Percentiles rank a stretch among this genome's conserved stretches.
Conservation (phyloP, 2,113 vertebrate species). For the Labeo rohita region DNA sequence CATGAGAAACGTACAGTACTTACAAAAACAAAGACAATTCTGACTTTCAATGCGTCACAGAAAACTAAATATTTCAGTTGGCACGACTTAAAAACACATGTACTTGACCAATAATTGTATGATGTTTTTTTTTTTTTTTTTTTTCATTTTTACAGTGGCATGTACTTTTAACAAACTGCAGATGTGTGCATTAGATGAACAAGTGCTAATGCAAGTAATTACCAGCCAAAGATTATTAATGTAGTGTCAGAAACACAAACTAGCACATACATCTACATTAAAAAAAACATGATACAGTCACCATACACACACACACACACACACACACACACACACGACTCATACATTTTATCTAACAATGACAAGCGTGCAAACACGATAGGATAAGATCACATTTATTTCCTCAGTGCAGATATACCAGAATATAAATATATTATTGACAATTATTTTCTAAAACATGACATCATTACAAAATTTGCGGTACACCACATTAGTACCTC, state of each 20-base stretch:
- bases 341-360: not conserved
- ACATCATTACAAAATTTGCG: slow-evolving; percentile 56
- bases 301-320: not conserved
- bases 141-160: not conserved
- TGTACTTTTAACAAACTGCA: not conserved
- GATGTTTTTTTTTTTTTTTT: not conserved
- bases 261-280: slow-evolving; percentile 14
- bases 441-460: slow-evolving; percentile 54
- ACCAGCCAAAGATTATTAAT: not conserved
- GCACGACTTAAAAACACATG: not conserved
- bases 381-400: slow-evolving; percentile 72
- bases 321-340: not conserved
- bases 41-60: slow-evolving; percentile 2
- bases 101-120: not conserved
- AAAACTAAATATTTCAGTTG: slow-evolving; percentile 8
- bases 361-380: slow-evolving; percentile 27
- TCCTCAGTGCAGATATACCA: slow-evolving; percentile 68
- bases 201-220: not conserved
- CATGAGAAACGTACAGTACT: slow-evolving; percentile 9
- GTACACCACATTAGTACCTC: slow-evolving; percentile 56
- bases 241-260: not conserved
- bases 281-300: slow-evolving; percentile 12
- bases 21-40: slow-evolving; percentile 7
- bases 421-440: slow-evolving; percentile 64
- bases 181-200: not conserved